phyloP scores from a whole-genome alignment of 2,797 vertebrate species.

The Sebastes diploproa region DNA sequence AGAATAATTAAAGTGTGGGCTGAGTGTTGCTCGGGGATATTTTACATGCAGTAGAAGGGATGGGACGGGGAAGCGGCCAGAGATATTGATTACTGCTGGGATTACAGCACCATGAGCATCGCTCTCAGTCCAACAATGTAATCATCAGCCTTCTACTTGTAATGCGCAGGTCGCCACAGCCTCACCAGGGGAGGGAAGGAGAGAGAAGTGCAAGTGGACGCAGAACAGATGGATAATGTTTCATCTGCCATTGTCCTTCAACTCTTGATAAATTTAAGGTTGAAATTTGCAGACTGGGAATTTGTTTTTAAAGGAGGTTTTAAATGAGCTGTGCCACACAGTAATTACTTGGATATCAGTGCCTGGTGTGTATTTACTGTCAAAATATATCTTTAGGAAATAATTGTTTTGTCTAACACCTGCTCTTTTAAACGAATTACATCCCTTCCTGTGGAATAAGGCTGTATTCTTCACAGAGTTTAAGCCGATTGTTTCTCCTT shows the following conservation, averaged over 20 bases:
- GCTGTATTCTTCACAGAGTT: slow-evolving; percentile 6
- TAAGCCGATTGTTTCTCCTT: slow-evolving; percentile 54
- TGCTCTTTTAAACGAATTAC: slow-evolving; percentile 47
- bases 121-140: slow-evolving; percentile 82
- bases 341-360: slow-evolving; percentile 37
- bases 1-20: slow-evolving; percentile 79
- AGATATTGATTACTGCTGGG: slow-evolving; percentile 85
- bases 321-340: slow-evolving; percentile 33
- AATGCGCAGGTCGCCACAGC: slow-evolving; percentile 75
- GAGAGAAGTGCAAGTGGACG: slow-evolving; percentile 51
- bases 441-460: slow-evolving; percentile 27
- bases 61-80: slow-evolving; percentile 62
- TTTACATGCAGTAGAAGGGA: slow-evolving; percentile 80
- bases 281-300: slow-evolving; percentile 53
- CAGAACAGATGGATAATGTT: slow-evolving; percentile 80
- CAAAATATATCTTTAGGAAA: slow-evolving; percentile 36
- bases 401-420: slow-evolving; percentile 52
- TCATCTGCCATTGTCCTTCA: slow-evolving; percentile 76
- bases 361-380: slow-evolving; percentile 21
- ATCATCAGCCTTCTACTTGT: slow-evolving; percentile 81
- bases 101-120: slow-evolving; percentile 80
- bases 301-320: slow-evolving; percentile 51
- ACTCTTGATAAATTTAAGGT: slow-evolving; percentile 66
- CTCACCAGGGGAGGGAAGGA: slow-evolving; percentile 52
- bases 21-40: slow-evolving; percentile 79